Evolutionary conservation across 2,113 vertebrate species (phyloP).

Genomic region (Melanerpes formicivorus): DNA sequence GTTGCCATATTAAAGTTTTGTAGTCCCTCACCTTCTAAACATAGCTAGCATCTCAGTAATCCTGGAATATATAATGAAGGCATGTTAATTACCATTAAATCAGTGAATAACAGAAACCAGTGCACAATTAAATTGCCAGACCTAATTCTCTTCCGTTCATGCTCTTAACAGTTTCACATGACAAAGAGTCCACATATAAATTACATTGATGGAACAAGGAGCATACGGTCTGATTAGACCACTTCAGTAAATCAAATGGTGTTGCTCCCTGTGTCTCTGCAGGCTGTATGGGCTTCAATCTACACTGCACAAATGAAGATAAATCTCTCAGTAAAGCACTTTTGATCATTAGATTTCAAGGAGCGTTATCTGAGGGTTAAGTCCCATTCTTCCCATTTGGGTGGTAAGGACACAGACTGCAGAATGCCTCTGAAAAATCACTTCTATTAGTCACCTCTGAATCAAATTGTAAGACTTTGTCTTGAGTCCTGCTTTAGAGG

Average conservation of each 20-base stretch:
- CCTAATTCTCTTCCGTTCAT: slow-evolving; percentile 23
- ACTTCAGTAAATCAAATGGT: slow-evolving; percentile 8
- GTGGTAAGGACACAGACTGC: neutral
- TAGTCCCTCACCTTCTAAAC: neutral
- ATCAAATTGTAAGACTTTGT: neutral
- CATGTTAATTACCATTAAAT: slow-evolving; percentile 17
- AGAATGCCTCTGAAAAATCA: neutral
- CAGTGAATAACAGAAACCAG: neutral
- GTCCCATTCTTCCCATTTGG: neutral
- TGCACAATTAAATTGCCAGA: slow-evolving; percentile 15
- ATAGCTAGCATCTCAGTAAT: neutral
- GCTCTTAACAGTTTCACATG: neutral
- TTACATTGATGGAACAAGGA: neutral
- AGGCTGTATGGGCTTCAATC: neutral
- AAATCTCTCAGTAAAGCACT: neutral
- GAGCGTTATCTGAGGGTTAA: neutral
- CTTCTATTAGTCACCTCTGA: neutral
- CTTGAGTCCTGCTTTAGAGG: neutral
- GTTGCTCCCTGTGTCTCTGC: neutral
- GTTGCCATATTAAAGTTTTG: neutral
- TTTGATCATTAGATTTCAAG: neutral
- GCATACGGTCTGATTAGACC: neutral
- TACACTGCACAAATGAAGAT: neutral
- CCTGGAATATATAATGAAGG: neutral
- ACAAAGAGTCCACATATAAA: neutral